Conservation (phyloP, 1,140 invertebrate genomes). For the Drosophila grimshawi region DNA sequence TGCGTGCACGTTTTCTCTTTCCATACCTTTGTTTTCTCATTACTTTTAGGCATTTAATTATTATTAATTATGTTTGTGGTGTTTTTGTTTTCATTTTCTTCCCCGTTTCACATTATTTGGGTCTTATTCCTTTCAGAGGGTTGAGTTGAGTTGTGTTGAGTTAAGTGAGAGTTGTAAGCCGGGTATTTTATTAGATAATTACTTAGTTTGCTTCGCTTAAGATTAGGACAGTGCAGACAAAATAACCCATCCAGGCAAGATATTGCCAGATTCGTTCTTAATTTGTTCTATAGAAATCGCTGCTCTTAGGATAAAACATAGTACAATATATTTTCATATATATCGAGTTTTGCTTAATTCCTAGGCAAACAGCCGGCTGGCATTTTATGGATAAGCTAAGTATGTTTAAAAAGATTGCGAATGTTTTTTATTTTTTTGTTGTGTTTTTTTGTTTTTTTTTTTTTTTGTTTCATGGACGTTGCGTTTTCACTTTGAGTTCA, state of each 20-base stretch:
- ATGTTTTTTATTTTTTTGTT: slow-evolving; percentile 3
- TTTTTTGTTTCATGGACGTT: slow-evolving; percentile 59
- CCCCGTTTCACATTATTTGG: slow-evolving; percentile 17
- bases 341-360: slow-evolving; percentile 32
- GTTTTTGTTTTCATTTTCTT: slow-evolving; percentile 18
- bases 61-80: slow-evolving; percentile 32
- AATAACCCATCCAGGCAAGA: slow-evolving; percentile 7
- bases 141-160: background rate
- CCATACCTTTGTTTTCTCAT: slow-evolving; percentile 25
- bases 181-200: slow-evolving; percentile 29
- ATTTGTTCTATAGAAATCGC: background rate
- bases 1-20: slow-evolving; percentile 29
- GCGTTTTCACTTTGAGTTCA: slow-evolving; percentile 62
- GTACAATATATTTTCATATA: slow-evolving; percentile 1
- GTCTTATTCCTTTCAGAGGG: slow-evolving; percentile 15
- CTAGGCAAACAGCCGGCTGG: slow-evolving; percentile 20
- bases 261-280: background rate
- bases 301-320: slow-evolving; percentile 17
- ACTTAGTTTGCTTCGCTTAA: slow-evolving; percentile 31
- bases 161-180: slow-evolving; percentile 23
- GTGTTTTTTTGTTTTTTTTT: slow-evolving; percentile 1
- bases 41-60: slow-evolving; percentile 32
- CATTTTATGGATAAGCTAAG: background rate
- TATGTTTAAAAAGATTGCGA: slow-evolving; percentile 35
- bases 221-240: slow-evolving; percentile 24